phyloP scores from a whole-genome alignment of 1,140 invertebrate genomes.

The Drosophila pruinosa region DNA sequence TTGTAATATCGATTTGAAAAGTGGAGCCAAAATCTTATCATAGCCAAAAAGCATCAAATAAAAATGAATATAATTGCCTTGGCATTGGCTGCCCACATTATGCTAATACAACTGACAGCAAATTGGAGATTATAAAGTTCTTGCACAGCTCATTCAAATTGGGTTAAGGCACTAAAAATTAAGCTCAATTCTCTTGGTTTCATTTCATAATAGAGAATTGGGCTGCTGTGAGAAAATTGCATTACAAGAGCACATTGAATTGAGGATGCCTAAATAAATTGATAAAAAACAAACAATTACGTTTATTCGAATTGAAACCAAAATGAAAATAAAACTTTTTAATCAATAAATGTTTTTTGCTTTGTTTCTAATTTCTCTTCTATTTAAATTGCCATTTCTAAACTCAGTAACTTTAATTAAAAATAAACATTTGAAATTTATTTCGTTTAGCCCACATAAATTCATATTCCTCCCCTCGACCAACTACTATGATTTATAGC shows the following conservation, averaged over 20 bases:
- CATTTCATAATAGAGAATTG: neutral
- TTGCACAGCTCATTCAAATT: neutral
- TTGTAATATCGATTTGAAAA: slow-evolving; percentile 34
- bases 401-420: neutral
- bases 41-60: slow-evolving; percentile 1
- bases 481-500: slow-evolving; percentile 13
- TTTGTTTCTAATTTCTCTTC: neutral
- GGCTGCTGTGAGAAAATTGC: neutral
- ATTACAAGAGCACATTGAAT: neutral
- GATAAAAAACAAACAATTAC: neutral
- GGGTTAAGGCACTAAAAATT: neutral
- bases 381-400: neutral
- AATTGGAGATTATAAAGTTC: neutral
- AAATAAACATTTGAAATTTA: neutral
- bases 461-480: neutral
- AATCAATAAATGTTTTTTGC: too few species aligned
- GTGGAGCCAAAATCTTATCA: slow-evolving; percentile 6
- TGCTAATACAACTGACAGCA: slow-evolving; percentile 13
- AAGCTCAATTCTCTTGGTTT: neutral
- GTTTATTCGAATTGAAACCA: neutral
- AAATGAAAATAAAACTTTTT: too few species aligned
- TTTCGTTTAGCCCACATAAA: slow-evolving; percentile 3
- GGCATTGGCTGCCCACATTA: neutral
- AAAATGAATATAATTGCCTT: slow-evolving; percentile 9
- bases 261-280: neutral